Base-by-base conservation (phyloP, 2,797 vertebrate genomes). In the Novumbra hubbsi region DNA sequence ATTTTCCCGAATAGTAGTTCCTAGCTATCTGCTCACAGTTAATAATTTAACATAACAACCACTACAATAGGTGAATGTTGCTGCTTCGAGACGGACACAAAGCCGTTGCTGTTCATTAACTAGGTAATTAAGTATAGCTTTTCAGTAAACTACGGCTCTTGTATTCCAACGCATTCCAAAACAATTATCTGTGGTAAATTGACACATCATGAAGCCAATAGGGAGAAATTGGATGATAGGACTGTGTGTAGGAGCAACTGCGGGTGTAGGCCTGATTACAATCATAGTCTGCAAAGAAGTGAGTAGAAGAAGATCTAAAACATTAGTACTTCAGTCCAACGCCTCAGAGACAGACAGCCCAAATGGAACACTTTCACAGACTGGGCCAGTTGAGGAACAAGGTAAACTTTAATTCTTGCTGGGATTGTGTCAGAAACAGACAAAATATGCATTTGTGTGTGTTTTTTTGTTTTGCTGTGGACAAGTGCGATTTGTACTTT, bases 221-320 rank as follows among this genome's bases (percentile, higher is more conserved):
- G 90, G 92, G 0, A 89, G 87, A 76, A 89, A 38, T 74, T 81
- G 87, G 1, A 32, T 88, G 21, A 79, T 94, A 48, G 91, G 91
- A 4, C 85, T 94, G 0, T 88, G 90, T 0, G 78, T 93, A 1
- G 91, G 90, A 38, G 91, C 91, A 0, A 88, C 92, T 0, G 88
- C 90, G 17, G 90, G 93, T 1, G 75, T 91, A 70, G 90, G 92
- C 3, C 19, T 94, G 72, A 75, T 93, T 1, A 87, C 89, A 3
- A 79, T 91, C 52, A 70, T 94, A 0, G 72, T 94, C 2, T 92
- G 90, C 78, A 76, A 82, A 73, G 90, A 92, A 70, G 45, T 90
- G 6, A 69, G 78, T 0, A 77, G 81, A 68, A 90, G 88, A 38
- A 88, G 82, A 70, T 65, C 50, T 17, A 83, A 76, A 71, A 74